Base-by-base conservation (phyloP, 2,888 invertebrate genomes). In the Ophonus ardosiacus region DNA sequence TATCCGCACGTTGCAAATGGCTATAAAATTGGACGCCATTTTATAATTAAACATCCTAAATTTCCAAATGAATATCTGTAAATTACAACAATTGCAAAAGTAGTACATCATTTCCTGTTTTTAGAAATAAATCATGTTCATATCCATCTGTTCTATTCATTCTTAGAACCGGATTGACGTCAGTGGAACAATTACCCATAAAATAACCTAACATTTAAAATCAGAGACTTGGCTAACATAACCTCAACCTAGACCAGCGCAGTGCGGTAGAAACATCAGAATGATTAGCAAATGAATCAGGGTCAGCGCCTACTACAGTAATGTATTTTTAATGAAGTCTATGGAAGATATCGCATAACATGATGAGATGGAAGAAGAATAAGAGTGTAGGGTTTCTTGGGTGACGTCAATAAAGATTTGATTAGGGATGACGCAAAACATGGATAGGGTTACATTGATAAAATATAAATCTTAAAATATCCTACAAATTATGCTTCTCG, bases 291-390 rank as follows among this genome's bases (percentile, higher is more conserved):
- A 51, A 51, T 13, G 13, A 24, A 63, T 63, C 63, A 63, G 63
- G 24, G 24, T 63, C 63, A 63, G 63, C 15, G 61, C 17, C 31
- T 21, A 24, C 13, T 63, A 63, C 24, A 31, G 21, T 63, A 63
- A 63, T 63, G 63, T 63, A 31, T 63, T 63, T 63, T 63, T 63
- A 63, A 63, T 63, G 63, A 63, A 63, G 31, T 63, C 24, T 21
- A 21, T 7, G 15, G 59, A 2, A 21, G 63, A 63, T 63, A 63
- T 24, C 63, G 24, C 21, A 24, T 21, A 21, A 13, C 24, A 21
- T 31, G 63, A 24, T 63, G 63, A 59, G 43, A 24, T 63, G 21
- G 24, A 17, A 15, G 24, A 63, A 63, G 17, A 63, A 63, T 63
- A 21, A 21, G 10, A 24, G 63, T 8, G 8, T 63, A 24, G 63